Base-by-base conservation (phyloP, 2,888 invertebrate genomes). In the Epiblema foenella region DNA sequence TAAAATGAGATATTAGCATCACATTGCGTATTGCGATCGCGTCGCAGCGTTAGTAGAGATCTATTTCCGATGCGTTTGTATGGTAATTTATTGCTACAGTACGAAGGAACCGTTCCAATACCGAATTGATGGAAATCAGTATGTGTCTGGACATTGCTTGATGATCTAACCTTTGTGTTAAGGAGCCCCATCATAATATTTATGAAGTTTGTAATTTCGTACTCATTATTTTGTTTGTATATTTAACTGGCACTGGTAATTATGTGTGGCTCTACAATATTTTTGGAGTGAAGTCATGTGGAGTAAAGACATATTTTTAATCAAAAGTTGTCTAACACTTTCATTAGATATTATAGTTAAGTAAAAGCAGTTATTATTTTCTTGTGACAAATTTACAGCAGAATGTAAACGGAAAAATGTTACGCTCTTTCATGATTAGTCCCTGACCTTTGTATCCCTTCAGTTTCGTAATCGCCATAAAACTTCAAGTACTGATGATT, bases 1-100 rank as follows among this genome's bases (percentile, higher is more conserved):
- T n/a, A 76, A 78, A 76, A 77, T 75, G 77, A 74, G 76, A 77
- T 74, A 81, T 84, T 85, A 78, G 80, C 81, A 80, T 83, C 73
- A 76, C 76, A 79, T 81, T 82, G 77, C 76, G 73, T 69, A 76
- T 74, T 74, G 75, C 73, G 66, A 58, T 68, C 67, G 73, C 68
- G 60, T 20, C 59, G 52, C 68, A 72, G 75, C 71, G 63, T 74
- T 69, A 52, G 64, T 37, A 39, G 54, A 75, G 75, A 67, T 78
- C 77, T 73, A 74, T 75, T 64, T 70, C 68, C 60, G 68, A 59
- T 58, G 29, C 68, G 78, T 83, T 81, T 76, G 74, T 77, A 79
- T 80, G 79, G 69, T 68, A 68, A 70, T 70, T 67, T 66, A 70
- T 59, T 60, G 51, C 54, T 46, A 49, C 65, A 70, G 15, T 15